A percentile compares a stretch with the other conserved stretches of the same genome.
Conservation (phyloP, 2,888 invertebrate species). For the Galerucella pusilla region DNA sequence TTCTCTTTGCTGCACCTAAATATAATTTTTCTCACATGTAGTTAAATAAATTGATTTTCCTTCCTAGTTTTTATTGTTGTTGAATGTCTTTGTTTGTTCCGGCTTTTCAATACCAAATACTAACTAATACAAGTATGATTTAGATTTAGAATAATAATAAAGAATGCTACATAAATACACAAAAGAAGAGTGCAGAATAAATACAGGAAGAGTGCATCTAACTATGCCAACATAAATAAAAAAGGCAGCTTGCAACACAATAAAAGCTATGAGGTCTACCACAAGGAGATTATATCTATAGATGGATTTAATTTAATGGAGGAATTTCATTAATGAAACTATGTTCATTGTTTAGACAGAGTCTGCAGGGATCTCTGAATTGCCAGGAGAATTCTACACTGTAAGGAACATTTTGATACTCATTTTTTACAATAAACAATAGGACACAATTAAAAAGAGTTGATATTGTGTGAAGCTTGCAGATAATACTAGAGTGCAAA, state of each 20-base stretch:
- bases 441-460: neutral
- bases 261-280: constrained; percentile 33
- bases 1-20: too few relatives aligned
- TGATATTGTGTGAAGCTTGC: constrained; percentile 22
- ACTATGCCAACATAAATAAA: constrained; percentile 31
- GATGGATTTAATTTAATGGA: neutral
- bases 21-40: too few relatives aligned
- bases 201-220: constrained; percentile 13
- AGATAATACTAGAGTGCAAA: constrained; percentile 28
- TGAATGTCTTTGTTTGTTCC: too few relatives aligned
- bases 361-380: too few relatives aligned
- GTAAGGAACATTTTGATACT: too few relatives aligned
- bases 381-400: too few relatives aligned
- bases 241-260: constrained; percentile 41
- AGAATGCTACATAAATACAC: constrained; percentile 4
- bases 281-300: neutral
- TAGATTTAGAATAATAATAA: constrained; percentile 4
- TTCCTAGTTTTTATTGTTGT: too few relatives aligned
- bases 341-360: too few relatives aligned
- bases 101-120: too few relatives aligned
- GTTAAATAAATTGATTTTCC: too few relatives aligned
- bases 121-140: too few relatives aligned
- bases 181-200: constrained; percentile 14
- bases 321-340: too few relatives aligned
- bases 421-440: neutral